These are phyloP conservation scores for Zonitis immaculata DNA, from an alignment of 2,888 invertebrate genomes.

Conservation along the genomic window DNA sequence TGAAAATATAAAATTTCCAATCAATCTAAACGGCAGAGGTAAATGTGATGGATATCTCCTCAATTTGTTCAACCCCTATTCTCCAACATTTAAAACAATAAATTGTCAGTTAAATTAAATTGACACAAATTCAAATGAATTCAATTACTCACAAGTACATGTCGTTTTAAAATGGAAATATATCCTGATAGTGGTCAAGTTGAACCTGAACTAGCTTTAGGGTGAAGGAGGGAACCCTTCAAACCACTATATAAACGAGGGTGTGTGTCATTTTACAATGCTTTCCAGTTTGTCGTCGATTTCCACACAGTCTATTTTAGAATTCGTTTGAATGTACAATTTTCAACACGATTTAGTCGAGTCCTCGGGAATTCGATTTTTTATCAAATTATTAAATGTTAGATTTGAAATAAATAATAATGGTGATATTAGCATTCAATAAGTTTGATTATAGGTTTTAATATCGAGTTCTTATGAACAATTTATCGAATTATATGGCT, in stretches of 20 bases:
- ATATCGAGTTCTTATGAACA: neutral
- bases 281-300: neutral
- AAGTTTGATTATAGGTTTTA: too few relatives aligned
- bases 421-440: too few relatives aligned
- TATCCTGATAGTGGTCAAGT: neutral
- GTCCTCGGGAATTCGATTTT: too few relatives aligned
- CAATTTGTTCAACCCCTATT: neutral
- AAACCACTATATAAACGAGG: neutral
- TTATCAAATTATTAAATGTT: too few relatives aligned
- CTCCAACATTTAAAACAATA: neutral
- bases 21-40: too few relatives aligned
- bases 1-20: too few relatives aligned
- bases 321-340: too few relatives aligned
- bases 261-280: neutral
- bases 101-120: neutral
- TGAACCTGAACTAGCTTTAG: neutral
- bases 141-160: neutral
- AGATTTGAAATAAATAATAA: too few relatives aligned
- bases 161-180: neutral
- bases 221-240: neutral
- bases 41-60: too few relatives aligned
- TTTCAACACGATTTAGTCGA: too few relatives aligned
- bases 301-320: neutral
- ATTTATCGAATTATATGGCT: neutral
- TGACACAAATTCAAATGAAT: neutral